Base-by-base conservation (phyloP, 2,113 vertebrate genomes). In the Pteruthius melanotis region DNA sequence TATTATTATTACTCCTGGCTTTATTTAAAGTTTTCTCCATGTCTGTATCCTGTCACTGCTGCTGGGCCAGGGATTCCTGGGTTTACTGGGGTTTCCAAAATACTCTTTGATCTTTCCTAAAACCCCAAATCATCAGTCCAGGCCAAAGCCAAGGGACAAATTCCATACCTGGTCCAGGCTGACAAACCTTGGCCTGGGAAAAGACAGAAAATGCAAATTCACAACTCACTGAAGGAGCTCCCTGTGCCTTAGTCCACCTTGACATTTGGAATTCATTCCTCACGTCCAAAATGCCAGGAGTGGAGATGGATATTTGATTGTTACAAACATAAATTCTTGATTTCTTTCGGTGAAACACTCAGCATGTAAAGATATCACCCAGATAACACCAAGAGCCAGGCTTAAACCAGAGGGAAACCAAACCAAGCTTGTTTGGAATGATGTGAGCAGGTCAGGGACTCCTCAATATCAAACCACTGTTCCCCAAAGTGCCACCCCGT, bases 21-120 rank as follows among this genome's bases (percentile, higher is more conserved):
- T 35, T 88, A 64, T 92, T 94, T 93, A 72, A 96, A 93, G 40
- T 63, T 42, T 53, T 65, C 53, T 87, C 47, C 44, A 65, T 69
- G 80, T 79, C 83, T 89, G 89, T 47, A 85, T 93, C 83, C 85
- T 44, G 4, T 82, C 45, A 52, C 85, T 94, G 61, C 92, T 84
- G 95, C 94, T 42, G 26, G 72, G 87, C 92, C 79, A 90, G 85
- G 57, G 83, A 90, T 95, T 75, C 31, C 35, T 22, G 53, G 61
- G 40, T 80, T 96, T 90, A 56, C 87, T 40, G 71, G 83, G 84
- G 45, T 54, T 76, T 26, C 39, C 40, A 57, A 66, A 77, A 23
- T 4, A 11, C 11, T 40, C 27, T 16, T 31, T n/a, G 31, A 21
- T 30, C 39, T 59, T 50, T 59, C 63, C 44, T 45, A 37, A 75